These are phyloP conservation scores for Onychorhynchus coronatus DNA, from an alignment of 2,113 vertebrate genomes.

Conservation along the genomic window DNA sequence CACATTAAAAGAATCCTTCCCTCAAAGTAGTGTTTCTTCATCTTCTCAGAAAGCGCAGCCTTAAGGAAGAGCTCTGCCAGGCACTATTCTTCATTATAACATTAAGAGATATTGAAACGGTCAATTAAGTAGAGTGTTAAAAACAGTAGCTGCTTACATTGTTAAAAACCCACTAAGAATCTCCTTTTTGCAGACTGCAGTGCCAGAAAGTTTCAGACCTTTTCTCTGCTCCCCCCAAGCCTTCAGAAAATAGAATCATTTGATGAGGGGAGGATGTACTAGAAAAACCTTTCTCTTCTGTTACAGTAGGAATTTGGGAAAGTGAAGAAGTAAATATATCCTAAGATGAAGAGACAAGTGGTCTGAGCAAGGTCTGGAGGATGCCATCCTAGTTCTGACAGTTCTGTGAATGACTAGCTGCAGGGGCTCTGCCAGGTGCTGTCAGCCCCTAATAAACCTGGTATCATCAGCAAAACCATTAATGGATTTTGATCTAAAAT, in stretches of 20 bases:
- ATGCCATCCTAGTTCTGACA: background rate
- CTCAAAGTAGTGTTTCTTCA: constrained; percentile 33
- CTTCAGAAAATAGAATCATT: background rate
- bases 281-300: background rate
- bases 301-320: background rate
- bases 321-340: background rate
- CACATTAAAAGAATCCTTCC: background rate
- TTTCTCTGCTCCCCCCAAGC: background rate
- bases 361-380: background rate
- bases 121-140: background rate
- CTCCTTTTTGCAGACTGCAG: background rate
- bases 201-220: background rate
- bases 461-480: background rate
- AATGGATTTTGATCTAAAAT: background rate
- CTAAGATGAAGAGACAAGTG: background rate
- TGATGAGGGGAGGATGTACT: background rate
- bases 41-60: background rate
- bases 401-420: background rate
- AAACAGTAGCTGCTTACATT: background rate
- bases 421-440: background rate
- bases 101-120: background rate
- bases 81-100: background rate
- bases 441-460: background rate
- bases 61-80: background rate
- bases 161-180: background rate